phyloP scores from a whole-genome alignment of 2,888 invertebrate genomes.

The Exocentrus adspersus region DNA sequence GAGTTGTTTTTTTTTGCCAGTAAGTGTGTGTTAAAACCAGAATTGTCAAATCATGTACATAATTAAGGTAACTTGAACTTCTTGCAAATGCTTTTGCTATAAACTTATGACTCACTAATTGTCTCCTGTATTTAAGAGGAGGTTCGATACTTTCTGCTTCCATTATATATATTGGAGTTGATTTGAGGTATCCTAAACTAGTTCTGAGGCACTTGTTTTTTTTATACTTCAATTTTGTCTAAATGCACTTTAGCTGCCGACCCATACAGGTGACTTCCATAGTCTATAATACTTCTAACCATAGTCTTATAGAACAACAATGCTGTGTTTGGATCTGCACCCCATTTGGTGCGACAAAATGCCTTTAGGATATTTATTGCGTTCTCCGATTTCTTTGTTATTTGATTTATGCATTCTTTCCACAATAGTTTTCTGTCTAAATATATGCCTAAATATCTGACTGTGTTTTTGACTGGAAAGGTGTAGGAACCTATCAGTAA shows the following conservation, averaged over 20 bases:
- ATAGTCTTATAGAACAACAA: neutral
- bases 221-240: neutral
- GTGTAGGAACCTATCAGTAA: neutral
- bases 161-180: neutral
- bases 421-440: neutral
- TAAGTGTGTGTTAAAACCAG: neutral
- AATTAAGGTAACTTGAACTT: neutral
- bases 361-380: neutral
- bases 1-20: neutral
- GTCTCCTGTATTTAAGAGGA: neutral
- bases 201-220: neutral
- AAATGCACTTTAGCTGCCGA: neutral
- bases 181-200: neutral
- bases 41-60: neutral
- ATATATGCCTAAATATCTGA: neutral
- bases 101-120: neutral
- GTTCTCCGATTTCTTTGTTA: neutral
- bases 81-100: neutral
- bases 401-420: neutral
- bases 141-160: neutral
- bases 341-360: too few species aligned
- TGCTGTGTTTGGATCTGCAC: neutral
- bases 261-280: neutral
- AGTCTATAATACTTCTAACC: neutral
- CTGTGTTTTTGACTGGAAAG: neutral